phyloP scores from a whole-genome alignment of 2,797 vertebrate genomes.

The Acanthis flammea region DNA sequence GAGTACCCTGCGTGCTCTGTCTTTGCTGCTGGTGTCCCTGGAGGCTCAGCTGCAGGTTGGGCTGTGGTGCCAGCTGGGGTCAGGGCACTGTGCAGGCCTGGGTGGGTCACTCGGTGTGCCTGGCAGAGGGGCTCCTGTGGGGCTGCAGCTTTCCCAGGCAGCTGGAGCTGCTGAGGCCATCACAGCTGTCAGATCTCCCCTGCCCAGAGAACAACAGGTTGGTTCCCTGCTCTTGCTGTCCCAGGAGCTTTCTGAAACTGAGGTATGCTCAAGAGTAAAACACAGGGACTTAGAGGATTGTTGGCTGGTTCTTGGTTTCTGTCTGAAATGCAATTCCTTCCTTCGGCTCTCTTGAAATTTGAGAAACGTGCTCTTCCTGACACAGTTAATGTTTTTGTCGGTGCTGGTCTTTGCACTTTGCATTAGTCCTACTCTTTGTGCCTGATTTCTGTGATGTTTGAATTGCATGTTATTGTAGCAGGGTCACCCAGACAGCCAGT shows the following conservation, averaged over 20 bases:
- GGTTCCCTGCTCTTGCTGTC: background rate
- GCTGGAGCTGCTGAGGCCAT: background rate
- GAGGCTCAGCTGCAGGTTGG: background rate
- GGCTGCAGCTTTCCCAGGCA: background rate
- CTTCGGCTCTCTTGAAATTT: background rate
- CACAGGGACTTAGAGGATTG: background rate
- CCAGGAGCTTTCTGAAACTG: background rate
- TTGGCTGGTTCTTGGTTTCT: rapidly evolving
- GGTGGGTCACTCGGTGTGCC: rapidly evolving
- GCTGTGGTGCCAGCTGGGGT: background rate
- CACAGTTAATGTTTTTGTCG: background rate
- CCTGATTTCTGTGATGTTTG: background rate
- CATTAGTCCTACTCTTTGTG: background rate
- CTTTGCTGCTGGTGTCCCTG: background rate
- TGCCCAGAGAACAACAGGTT: rapidly evolving
- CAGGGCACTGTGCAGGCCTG: rapidly evolving
- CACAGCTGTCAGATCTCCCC: rapidly evolving
- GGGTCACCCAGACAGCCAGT: background rate
- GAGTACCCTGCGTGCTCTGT: rapidly evolving
- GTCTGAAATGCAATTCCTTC: background rate
- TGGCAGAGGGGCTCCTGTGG: background rate
- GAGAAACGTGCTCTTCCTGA: background rate
- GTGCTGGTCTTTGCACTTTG: slow-evolving; percentile 37
- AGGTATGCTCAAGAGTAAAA: background rate
- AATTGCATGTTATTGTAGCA: background rate